These are phyloP conservation scores for Belgica antarctica DNA, from an alignment of 2,888 invertebrate genomes.

Conservation along the genomic window DNA sequence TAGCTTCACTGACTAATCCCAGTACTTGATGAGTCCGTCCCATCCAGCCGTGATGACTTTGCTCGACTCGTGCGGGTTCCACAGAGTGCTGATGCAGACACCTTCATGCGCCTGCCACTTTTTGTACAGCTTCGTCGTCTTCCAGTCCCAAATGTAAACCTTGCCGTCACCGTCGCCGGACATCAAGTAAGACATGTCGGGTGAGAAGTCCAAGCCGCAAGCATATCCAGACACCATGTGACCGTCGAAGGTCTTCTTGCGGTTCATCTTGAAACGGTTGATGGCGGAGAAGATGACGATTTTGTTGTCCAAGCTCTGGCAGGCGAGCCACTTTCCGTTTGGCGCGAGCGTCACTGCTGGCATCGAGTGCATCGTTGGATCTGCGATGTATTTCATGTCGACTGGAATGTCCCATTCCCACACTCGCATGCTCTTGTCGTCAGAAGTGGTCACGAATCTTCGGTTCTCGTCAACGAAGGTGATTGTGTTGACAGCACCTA, in stretches of 20 bases:
- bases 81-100: slow-evolving; percentile 89
- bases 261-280: slow-evolving; percentile 95
- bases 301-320: slow-evolving; percentile 99
- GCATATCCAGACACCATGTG: slow-evolving; percentile 99
- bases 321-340: slow-evolving; percentile 98
- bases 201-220: slow-evolving; percentile 94
- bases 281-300: slow-evolving; percentile 96
- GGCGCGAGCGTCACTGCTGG: slow-evolving; percentile 93
- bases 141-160: slow-evolving; percentile 99
- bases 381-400: slow-evolving; percentile 99
- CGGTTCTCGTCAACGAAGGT: slow-evolving; percentile 99
- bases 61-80: slow-evolving; percentile 99
- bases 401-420: slow-evolving; percentile 99
- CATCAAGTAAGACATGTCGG: slow-evolving; percentile 97
- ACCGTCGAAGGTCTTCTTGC: slow-evolving; percentile 96
- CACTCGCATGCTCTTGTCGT: slow-evolving; percentile 96
- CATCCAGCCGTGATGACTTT: slow-evolving; percentile 97
- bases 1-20: slow-evolving; percentile 85
- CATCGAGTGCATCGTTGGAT: slow-evolving; percentile 99
- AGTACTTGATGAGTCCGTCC: slow-evolving; percentile 98
- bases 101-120: slow-evolving; percentile 99
- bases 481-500: slow-evolving; percentile 97
- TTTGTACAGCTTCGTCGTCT: slow-evolving; percentile 95
- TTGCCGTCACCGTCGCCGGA: slow-evolving; percentile 99
- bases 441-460: slow-evolving; percentile 96